These are phyloP conservation scores for Chionoecetes opilio DNA, from an alignment of 1,140 invertebrate genomes.

Conservation along the genomic window DNA sequence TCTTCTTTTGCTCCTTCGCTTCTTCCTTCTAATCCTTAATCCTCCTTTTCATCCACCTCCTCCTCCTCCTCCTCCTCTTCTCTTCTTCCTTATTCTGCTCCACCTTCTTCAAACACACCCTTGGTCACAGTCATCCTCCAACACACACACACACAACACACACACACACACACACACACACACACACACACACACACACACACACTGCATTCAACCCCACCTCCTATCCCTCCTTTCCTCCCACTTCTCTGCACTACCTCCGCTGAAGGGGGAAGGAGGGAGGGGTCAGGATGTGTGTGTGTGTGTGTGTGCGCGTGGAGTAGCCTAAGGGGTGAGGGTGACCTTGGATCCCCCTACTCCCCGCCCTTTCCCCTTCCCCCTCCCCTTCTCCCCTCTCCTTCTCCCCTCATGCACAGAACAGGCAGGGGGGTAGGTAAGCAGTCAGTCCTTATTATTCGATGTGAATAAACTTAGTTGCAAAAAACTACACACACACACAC, in stretches of 20 bases:
- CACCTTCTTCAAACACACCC: not conserved
- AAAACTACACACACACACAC: slow-evolving; percentile 14
- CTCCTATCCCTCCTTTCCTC: not conserved
- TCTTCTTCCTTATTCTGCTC: slow-evolving; percentile 31
- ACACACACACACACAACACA: slow-evolving; percentile 6
- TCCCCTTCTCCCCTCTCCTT: not conserved
- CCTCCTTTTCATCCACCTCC: slow-evolving; percentile 33
- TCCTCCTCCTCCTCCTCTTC: slow-evolving; percentile 45
- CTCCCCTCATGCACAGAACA: not conserved
- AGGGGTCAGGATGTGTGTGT: not conserved
- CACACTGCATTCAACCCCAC: not conserved
- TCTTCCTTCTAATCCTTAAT: not conserved
- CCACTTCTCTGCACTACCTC: not conserved
- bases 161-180: slow-evolving; percentile 8
- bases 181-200: slow-evolving; percentile 8
- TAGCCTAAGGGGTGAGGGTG: slow-evolving; percentile 7
- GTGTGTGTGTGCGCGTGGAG: not conserved
- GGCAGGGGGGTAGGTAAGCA: not conserved
- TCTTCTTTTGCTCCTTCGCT: not conserved
- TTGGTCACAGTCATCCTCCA: too few relatives aligned
- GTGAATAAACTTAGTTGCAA: not conserved
- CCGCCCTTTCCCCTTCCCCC: not conserved
- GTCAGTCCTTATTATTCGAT: not conserved
- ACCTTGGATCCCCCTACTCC: not conserved
- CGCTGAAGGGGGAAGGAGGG: not conserved